Base-by-base conservation (phyloP, 2,797 vertebrate species). In the Chiropotes sagulatus region DNA sequence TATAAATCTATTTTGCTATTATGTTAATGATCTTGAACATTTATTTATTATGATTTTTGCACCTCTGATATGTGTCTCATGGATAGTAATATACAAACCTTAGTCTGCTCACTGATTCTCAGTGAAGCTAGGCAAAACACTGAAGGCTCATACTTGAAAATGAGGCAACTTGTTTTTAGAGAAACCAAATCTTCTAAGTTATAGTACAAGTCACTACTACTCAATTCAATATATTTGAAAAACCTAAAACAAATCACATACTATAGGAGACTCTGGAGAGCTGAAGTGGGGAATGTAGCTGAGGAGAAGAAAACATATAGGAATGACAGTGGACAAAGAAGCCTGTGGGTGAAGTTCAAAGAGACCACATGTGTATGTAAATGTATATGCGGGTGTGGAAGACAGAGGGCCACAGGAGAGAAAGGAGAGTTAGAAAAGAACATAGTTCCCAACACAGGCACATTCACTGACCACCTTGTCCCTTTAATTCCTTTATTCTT, bases 1-100 rank as follows among this genome's bases (percentile, higher is more conserved):
- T 83, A 87, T 83, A 87, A 88, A 94, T 90, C 44, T 57, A 72
- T 93, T 86, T 92, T 81, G 36, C 39, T 94, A 12, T 46, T 78
- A 80, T 81, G 26, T 50, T 89, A 92, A 94, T 80, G 76, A 96
- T 90, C 28, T 94, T 90, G 50, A 96, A 92, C 41, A 78, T 58
- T 64, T 50, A 72, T 48, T 95, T 87, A 88, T 73, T 76, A 88
- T 75, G 67, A 78, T 30, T 14, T 94, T 81, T 85, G 19, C 15
- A 84, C 36, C 78, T 96, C 39, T 58, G 36, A 30, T 30, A 46
- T 79, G 58, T 26, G 79, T 90, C 28, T 75, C 15, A 28, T 3
- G 81, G 61, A 83, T 50, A 92, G 33, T n/a, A 73, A 84, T n/a
- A 93, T 79, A 3, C 48, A 85, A 39, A 52, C n/a, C 14, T 36